A percentile compares a stretch with the other conserved stretches of the same genome.
These are phyloP conservation scores for Caenorhabditis japonica DNA, from an alignment of 2,888 invertebrate species.

Conservation along the genomic window DNA sequence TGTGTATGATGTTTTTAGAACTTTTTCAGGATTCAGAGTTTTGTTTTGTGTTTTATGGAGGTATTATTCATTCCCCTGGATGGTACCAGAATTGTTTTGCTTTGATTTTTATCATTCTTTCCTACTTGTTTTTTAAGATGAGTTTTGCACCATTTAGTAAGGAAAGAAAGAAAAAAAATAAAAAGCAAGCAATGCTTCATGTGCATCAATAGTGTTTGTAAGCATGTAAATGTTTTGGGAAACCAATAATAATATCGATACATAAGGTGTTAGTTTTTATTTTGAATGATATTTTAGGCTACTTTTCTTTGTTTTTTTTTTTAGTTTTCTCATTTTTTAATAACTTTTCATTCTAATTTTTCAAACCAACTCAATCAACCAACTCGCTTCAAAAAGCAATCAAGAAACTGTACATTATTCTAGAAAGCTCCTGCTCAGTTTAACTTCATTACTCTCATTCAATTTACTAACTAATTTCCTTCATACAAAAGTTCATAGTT, in stretches of 20 bases:
- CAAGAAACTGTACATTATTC: not conserved
- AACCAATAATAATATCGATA: too few species aligned
- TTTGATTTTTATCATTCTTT: not conserved
- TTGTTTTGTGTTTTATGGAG: slow-evolving; percentile 1
- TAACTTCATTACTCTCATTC: not conserved
- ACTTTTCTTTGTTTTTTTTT: not conserved
- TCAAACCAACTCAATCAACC: too few species aligned
- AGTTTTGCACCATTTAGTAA: not conserved
- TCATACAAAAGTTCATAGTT: not conserved
- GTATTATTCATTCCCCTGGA: not conserved
- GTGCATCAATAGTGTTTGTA: slow-evolving; percentile 46
- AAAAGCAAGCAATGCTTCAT: slow-evolving; percentile 28
- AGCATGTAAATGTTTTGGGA: slow-evolving; percentile 27
- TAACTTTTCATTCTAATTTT: not conserved
- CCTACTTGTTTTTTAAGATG: not conserved
- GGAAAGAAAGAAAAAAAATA: not conserved
- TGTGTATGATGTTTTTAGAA: not conserved
- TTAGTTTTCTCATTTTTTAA: not conserved
- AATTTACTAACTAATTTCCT: not conserved
- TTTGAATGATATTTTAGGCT: not conserved
- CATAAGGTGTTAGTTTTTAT: too few species aligned
- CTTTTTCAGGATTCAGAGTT: too few species aligned
- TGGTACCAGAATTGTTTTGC: not conserved
- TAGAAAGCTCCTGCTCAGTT: not conserved
- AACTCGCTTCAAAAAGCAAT: not conserved